Base-by-base conservation (phyloP, 1,140 invertebrate genomes). In the Leptinotarsa undecemlineata region DNA sequence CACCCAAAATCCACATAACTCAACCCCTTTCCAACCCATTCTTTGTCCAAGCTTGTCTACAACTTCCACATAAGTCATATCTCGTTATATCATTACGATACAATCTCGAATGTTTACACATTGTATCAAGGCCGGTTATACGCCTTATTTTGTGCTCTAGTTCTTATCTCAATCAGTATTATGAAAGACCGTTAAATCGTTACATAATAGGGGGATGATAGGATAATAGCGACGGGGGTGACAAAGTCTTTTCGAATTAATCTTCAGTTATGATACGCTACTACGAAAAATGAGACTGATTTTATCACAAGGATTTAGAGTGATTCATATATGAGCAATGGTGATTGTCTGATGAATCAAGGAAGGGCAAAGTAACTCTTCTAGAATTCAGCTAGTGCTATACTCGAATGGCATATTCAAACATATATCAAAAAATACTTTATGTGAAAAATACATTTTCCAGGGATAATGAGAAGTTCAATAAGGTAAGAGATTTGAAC, bases 181-280 rank as follows among this genome's bases (percentile, higher is more conserved):
- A 67, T 51, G 70, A 74, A 63, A 67, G 69, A 64, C 73, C 73
- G 73, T 74, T 74, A 74, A 74, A 74, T 74, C 69, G 66, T 74
- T 74, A 74, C 73, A 71, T 74, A 74, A 74, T 74, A 71, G 66
- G 73, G 73, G 68, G 73, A 57, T 20, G 73, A 63, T 51, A 19
- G 67, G 67, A 68, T 68, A 68, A 51, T 23, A 47, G 23, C 66
- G 15, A 48, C 23, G 66, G 13, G 23, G 66, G 33, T 8, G 51
- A 57, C 15, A 57, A 57, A 19, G 15, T 57, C 17, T 33, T 47
- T 68, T n/a, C 23, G 42, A 42, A 68, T 68, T 68, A 68, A 68
- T 68, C 66, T 42, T 26, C 6, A 42, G 66, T 68, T 68, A 68
- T 68, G 63, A 61, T 11, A 66, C 63, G 63, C 33, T 23, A 14